A percentile compares a stretch with the other conserved stretches of the same genome.
Evolutionary conservation across 1,140 invertebrate species (phyloP).

Genomic region (Leptonema lineaticorne): DNA sequence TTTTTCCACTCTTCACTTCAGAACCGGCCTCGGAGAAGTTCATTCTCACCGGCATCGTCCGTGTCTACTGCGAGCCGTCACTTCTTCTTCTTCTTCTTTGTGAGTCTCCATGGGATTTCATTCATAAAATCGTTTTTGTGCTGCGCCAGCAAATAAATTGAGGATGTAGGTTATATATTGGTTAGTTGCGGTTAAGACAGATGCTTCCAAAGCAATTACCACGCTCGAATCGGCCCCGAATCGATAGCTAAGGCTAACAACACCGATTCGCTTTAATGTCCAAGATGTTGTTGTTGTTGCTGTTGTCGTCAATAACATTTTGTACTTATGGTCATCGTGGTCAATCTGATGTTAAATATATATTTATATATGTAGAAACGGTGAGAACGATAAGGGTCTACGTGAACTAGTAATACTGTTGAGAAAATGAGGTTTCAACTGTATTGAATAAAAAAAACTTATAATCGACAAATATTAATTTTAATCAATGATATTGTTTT

Average conservation of each 20-base stretch:
- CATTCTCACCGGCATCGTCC: conserved; percentile 33
- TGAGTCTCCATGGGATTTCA: conserved; percentile 37
- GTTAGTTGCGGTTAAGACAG: conserved; percentile 27
- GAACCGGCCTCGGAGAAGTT: neutral
- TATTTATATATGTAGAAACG: too few species aligned
- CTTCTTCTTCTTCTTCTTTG: conserved; percentile 39
- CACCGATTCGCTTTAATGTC: conserved; percentile 17
- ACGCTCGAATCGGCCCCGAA: conserved; percentile 9
- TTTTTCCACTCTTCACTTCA: too few species aligned
- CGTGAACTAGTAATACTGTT: too few species aligned
- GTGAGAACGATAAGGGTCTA: too few species aligned
- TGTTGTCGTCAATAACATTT: neutral
- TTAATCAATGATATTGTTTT: too few species aligned
- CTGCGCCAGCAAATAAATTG: conserved; percentile 39
- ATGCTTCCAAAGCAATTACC: conserved; percentile 21
- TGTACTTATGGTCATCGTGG: too few species aligned
- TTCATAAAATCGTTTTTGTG: conserved; percentile 42
- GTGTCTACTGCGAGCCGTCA: conserved; percentile 21
- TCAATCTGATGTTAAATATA: too few species aligned
- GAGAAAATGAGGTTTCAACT: too few species aligned
- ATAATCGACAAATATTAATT: too few species aligned
- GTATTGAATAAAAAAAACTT: too few species aligned
- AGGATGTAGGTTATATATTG: conserved; percentile 40
- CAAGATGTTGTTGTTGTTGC: neutral
- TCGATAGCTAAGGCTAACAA: conserved; percentile 16